Evolutionary conservation across 2,888 invertebrate genomes (phyloP), one percentile per base, ranked within the genome.

Genomic region (Homarus gammarus): DNA sequence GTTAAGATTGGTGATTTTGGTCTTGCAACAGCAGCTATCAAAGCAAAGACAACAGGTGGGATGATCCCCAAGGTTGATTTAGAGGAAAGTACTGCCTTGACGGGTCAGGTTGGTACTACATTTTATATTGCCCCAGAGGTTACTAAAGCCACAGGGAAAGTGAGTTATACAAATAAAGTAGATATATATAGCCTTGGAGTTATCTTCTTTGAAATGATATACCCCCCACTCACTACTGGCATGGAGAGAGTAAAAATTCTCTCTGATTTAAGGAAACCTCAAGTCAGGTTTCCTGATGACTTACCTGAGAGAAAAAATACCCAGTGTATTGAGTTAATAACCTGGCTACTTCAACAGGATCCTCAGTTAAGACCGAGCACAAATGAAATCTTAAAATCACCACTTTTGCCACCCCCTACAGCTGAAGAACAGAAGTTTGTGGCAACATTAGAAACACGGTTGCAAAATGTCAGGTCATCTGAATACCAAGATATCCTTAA

Each of bases 1-100:
- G 98, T 98, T 0, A 99, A 99, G 95, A 99, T 99, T 92, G 99
- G 99, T 18, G 99, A 99, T 94, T 99, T 99, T 94, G 99, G 99
- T 22, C 95, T 99, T 2, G 99, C 99, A 0, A 99, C 98, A 0
- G 97, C 97, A 0, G 96, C 95, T 92, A 82, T 90, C 15, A 92
- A 91, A 56, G 89, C 70, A 64, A 73, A 72, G 81, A 84, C 73
- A 36, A 81, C 87, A 56, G 68, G 18, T 15, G 87, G 40, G 31
- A n/a, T 70, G 27, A 56, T 77, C 6, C 2, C 73, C 3, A 84
- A 83, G 36, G 18, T 51, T 15, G 87, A 81, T 68, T 31, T 64
- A 5, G 87, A 87, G 33, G 90, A 85, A 6, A 89, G 75, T 22
- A 83, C 75, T 40, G 82, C 86, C 33, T 70, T 87, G 51, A 78